Evolutionary conservation across 2,888 invertebrate genomes (phyloP), one percentile per base, ranked within the genome.

Genomic region (Netelia fuscicornis): DNA sequence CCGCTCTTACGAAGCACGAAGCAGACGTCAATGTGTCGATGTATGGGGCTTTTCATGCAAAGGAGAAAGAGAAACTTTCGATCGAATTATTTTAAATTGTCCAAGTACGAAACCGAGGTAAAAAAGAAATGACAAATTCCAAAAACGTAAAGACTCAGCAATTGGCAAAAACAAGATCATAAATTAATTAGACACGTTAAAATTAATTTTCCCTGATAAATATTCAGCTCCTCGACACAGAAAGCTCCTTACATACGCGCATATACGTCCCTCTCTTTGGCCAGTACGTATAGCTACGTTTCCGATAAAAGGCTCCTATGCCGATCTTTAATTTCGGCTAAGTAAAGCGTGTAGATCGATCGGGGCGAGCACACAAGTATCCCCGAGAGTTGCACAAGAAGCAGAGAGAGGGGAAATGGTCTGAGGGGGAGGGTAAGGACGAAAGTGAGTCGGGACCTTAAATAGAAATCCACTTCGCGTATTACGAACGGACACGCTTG

Each of bases 241-340:
- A 80, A 72, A n/a, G 25, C 44, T 72, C 72, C 30, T 25, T 72
- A n/a, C 44, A 71, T 42, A 72, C 13, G 37, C 11, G 56, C 44
- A 1, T 44, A 42, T 72, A n/a, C 44, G 56, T 72, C 70, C 42
- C 44, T 52, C 60, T 70, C 76, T 67, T 72, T 67, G 65, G 68
- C 67, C 6, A 83, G 72, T 62, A 48, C 48, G 44, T 72, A 80
- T 72, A 65, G 67, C 72, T 84, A 62, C 72, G 81, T 85, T 74
- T 62, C 79, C 83, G 84, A 86, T 83, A 87, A 86, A 72, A 78
- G 82, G 84, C 81, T 71, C 65, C 65, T 37, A 44, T 48, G 48
- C 60, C 79, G 85, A 89, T 90, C 88, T 90, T 89, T 89, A 91
- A 90, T 89, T 90, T 88, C 84, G 76, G 80, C 86, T 88, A 88